Evolutionary conservation across 30 jellyfish, hydroid and myxozoan species (phyloP).

Genomic region (Turritopsis dohrnii): DNA sequence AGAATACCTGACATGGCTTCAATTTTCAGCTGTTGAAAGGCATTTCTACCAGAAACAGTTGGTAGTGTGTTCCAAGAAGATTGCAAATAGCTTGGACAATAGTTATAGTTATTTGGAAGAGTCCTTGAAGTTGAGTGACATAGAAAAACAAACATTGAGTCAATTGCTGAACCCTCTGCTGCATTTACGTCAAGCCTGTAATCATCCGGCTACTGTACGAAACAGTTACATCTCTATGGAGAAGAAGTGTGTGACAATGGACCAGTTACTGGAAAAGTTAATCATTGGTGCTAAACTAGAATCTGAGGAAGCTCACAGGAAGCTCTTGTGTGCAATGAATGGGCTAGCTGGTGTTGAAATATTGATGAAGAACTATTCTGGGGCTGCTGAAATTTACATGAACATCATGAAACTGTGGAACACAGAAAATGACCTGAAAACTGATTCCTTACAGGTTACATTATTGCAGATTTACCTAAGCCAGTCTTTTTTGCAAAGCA

Average conservation of each 20-base stretch:
- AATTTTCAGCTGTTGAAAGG: slow-evolving; percentile 66
- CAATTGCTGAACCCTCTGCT: slow-evolving; percentile 62
- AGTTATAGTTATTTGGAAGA: not conserved
- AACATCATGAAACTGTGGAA: slow-evolving; percentile 66
- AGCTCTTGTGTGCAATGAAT: slow-evolving; percentile 56
- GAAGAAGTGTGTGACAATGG: slow-evolving; percentile 74
- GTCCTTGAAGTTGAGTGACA: slow-evolving; percentile 22
- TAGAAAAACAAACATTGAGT: not conserved
- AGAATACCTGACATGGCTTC: slow-evolving; percentile 44
- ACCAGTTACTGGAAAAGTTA: slow-evolving; percentile 49
- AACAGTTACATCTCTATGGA: slow-evolving; percentile 42
- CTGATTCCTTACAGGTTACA: slow-evolving; percentile 83
- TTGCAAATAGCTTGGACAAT: not conserved
- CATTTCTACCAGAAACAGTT: slow-evolving; percentile 63
- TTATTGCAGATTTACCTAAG: too few relatives aligned
- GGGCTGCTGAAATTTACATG: slow-evolving; percentile 51
- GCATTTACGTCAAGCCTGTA: slow-evolving; percentile 83
- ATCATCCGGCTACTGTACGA: slow-evolving; percentile 86
- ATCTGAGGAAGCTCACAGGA: slow-evolving; percentile 81
- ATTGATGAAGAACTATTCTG: slow-evolving; percentile 12
- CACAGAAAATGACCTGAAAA: slow-evolving; percentile 48
- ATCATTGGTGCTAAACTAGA: slow-evolving; percentile 63
- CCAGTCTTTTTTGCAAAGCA: too few relatives aligned
- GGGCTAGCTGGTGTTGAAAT: slow-evolving; percentile 68
- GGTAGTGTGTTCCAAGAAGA: slow-evolving; percentile 28